Base-by-base conservation (phyloP, 2,113 vertebrate species). In the Pangasianodon hypophthalmus region DNA sequence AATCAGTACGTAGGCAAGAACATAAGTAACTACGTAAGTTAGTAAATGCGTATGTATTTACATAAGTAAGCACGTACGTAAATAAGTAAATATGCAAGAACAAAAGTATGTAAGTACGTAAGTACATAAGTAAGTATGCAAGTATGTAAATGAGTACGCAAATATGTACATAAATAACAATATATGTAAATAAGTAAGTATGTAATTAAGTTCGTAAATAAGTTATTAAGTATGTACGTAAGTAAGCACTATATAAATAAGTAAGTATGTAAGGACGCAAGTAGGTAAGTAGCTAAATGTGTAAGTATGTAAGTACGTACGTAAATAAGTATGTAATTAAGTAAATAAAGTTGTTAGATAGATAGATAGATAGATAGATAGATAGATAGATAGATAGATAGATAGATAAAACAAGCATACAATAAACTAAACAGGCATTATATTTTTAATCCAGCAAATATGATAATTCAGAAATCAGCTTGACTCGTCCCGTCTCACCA, bases 401-500 rank as follows among this genome's bases (percentile, higher is more conserved):
- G 79, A 26, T 16, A 7, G 13, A 50, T 80, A 14, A 16, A 79
- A 71, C 67, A 14, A 71, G 67, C 67, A 6, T 6, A 71, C 58
- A 26, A 62, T 32, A 7, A 32, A 71, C 32, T 18, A 71, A 6
- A 75, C 69, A 71, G 69, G 19, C 16, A 18, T 37, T 44, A 37
- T 71, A 2, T 71, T 14, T 73, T 9, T 24, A 69, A 69, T 48
- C 6, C 21, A 48, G 26, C 26, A 18, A 82, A 81, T 19, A 54
- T 83, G 6, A 18, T 18, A 62, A 41, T 44, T 11, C 1, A 37
- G 41, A 29, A 69, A n/a, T 21, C 11, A 48, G 24, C 18, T 52
- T 29, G n/a, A 29, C 41, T 58, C 11, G 29, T 75, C 10, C 41
- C 46, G 60, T 96, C 97, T 97, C 93, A 99, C 98, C 98, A 94